Evolutionary conservation across 2,888 invertebrate genomes (phyloP).

Genomic region (Melinaea marsaeus): DNA sequence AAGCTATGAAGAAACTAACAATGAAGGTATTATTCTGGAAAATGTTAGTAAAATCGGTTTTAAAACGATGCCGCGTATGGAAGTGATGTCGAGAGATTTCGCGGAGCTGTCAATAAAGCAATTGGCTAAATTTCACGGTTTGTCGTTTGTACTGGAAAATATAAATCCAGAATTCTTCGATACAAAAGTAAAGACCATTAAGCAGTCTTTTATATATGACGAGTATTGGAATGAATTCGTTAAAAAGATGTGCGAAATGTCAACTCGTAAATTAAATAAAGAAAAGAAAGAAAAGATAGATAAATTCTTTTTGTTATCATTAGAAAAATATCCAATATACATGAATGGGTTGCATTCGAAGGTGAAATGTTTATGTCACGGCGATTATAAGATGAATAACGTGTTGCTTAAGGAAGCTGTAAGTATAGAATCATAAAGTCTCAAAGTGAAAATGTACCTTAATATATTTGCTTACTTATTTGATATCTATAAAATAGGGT

Average conservation of each 20-base stretch:
- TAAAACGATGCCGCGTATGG: slow-evolving; percentile 41
- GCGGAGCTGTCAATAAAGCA: slow-evolving; percentile 46
- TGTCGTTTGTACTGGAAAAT: slow-evolving; percentile 47
- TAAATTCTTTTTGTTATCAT: slow-evolving; percentile 30
- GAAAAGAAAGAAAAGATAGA: slow-evolving; percentile 35
- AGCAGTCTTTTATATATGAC: slow-evolving; percentile 33
- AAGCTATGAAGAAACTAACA: slow-evolving; percentile 40
- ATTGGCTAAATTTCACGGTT: slow-evolving; percentile 53
- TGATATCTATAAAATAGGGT: no score
- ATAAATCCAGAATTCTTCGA: slow-evolving; percentile 45
- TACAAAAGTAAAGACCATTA: slow-evolving; percentile 31
- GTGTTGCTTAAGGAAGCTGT: slow-evolving; percentile 49
- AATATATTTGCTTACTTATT: no score
- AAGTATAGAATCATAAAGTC: slow-evolving; percentile 32
- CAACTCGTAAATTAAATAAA: slow-evolving; percentile 35
- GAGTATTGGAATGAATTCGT: slow-evolving; percentile 38
- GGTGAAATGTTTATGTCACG: slow-evolving; percentile 49
- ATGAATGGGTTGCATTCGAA: slow-evolving; percentile 31
- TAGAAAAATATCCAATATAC: slow-evolving; percentile 37
- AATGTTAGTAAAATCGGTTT: slow-evolving; percentile 47
- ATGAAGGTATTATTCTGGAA: slow-evolving; percentile 48
- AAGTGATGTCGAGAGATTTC: slow-evolving; percentile 45
- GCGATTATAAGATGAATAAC: slow-evolving; percentile 58
- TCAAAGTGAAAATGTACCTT: background rate
- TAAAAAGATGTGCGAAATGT: slow-evolving; percentile 32